These are phyloP conservation scores for Calephelis nemesis DNA, from an alignment of 1,140 invertebrate species.

Conservation along the genomic window DNA sequence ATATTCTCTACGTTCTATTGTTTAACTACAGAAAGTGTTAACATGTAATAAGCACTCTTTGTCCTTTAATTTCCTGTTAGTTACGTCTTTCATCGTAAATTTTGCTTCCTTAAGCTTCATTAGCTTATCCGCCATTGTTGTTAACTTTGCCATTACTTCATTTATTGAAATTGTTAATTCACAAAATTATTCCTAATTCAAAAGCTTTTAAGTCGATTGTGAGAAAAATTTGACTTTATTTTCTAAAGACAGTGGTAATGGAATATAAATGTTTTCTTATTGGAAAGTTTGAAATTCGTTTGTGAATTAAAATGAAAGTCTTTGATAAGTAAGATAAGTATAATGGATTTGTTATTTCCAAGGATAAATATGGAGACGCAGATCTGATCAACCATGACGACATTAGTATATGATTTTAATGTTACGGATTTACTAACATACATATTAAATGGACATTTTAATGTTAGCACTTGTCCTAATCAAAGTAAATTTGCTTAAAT, in stretches of 20 bases:
- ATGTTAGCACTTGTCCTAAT: too few relatives aligned
- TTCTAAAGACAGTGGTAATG: conserved; percentile 46
- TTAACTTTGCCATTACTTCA: conserved; percentile 76
- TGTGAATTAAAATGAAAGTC: conserved; percentile 39
- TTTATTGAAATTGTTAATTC: conserved; percentile 71
- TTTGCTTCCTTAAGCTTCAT: conserved; percentile 72
- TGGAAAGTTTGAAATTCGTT: conserved; percentile 51
- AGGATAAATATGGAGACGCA: not conserved
- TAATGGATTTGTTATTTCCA: conserved; percentile 41
- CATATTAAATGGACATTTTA: not conserved
- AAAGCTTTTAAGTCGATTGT: not conserved
- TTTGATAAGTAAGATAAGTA: conserved; percentile 65
- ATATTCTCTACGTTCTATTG: too few relatives aligned
- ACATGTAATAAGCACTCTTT: conserved; percentile 51
- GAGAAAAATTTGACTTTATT: conserved; percentile 56
- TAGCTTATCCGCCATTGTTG: conserved; percentile 74
- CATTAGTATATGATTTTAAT: not conserved
- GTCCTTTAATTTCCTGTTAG: conserved; percentile 77
- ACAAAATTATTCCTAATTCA: conserved; percentile 51
- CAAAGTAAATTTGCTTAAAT: too few relatives aligned
- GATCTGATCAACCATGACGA: not conserved
- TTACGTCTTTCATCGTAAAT: conserved; percentile 66
- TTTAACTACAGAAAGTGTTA: too few relatives aligned
- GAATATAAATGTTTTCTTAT: conserved; percentile 68
- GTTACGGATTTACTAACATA: too few relatives aligned